Percentiles rank a stretch among this genome's conserved stretches.
Conservation (phyloP, 2,888 invertebrate species). For the Eupithecia abbreviata region DNA sequence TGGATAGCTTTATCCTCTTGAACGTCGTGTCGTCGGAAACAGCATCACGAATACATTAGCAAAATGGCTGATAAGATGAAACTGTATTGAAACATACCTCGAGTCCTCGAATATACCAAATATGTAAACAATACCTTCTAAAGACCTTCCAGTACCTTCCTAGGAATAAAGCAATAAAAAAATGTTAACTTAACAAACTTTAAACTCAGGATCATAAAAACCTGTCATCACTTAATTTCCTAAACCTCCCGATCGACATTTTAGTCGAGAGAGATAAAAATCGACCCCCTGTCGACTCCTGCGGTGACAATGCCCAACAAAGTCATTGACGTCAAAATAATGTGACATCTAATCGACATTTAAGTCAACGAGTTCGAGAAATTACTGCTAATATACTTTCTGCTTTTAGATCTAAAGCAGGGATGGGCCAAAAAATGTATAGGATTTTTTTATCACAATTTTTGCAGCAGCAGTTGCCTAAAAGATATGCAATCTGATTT, state of each 20-base stretch:
- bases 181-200: constrained; percentile 6
- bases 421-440: not conserved
- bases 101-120: no score
- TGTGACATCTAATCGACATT: constrained; percentile 22
- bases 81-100: no score
- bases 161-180: not conserved
- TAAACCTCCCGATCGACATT: constrained; percentile 32
- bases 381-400: constrained; percentile 40
- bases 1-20: no score
- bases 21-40: no score
- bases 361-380: constrained; percentile 20
- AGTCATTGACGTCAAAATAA: constrained; percentile 24
- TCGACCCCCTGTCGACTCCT: constrained; percentile 34
- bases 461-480: no score
- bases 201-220: constrained; percentile 33
- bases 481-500: no score
- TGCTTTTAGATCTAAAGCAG: constrained; percentile 20
- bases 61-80: no score
- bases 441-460: no score
- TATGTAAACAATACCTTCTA: no score
- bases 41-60: no score
- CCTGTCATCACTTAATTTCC: constrained; percentile 39
- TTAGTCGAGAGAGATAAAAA: constrained; percentile 31
- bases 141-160: not conserved
- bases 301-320: constrained; percentile 32